Evolutionary conservation across 2,888 invertebrate species (phyloP).

Genomic region (Anagyrus pseudococci): DNA sequence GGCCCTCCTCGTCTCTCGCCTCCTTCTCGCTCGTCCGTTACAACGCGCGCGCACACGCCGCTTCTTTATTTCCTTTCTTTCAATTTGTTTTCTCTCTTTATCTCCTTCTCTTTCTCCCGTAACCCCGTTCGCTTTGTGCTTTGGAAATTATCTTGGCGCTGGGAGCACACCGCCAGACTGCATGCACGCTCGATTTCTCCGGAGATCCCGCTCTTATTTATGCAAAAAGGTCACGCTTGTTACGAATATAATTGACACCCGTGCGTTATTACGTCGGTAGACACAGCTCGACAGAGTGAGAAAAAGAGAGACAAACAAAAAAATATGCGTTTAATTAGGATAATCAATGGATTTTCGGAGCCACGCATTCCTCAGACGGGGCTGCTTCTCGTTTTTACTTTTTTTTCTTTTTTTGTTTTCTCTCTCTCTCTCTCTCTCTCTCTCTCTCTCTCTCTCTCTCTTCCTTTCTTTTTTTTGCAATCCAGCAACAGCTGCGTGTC

Average conservation of each 20-base stretch:
- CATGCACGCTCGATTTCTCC: neutral
- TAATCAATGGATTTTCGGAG: neutral
- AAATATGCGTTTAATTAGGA: neutral
- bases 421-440: slow-evolving; percentile 29
- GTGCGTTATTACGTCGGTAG: neutral
- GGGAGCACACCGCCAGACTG: neutral
- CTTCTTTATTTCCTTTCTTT: slow-evolving; percentile 34
- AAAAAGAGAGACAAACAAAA: neutral
- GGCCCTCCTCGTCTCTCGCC: too few species aligned
- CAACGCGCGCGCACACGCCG: too few species aligned
- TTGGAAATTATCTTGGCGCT: slow-evolving; percentile 8
- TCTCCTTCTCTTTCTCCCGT: slow-evolving; percentile 8
- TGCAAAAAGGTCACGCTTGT: neutral
- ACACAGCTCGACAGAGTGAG: too few species aligned
- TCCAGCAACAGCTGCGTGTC: too few species aligned
- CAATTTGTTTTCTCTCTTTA: slow-evolving; percentile 34
- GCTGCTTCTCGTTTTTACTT: neutral
- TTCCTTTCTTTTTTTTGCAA: slow-evolving; percentile 7
- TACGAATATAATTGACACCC: neutral
- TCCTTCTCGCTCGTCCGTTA: too few species aligned
- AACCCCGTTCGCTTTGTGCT: slow-evolving; percentile 1
- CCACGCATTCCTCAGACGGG: too few species aligned
- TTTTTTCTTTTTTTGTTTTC: neutral
- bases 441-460: slow-evolving; percentile 28
- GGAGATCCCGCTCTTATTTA: neutral